Percentiles rank a stretch among this genome's conserved stretches.
Evolutionary conservation across 1,140 invertebrate genomes (phyloP).

Genomic region (Zaprionus nigranus): DNA sequence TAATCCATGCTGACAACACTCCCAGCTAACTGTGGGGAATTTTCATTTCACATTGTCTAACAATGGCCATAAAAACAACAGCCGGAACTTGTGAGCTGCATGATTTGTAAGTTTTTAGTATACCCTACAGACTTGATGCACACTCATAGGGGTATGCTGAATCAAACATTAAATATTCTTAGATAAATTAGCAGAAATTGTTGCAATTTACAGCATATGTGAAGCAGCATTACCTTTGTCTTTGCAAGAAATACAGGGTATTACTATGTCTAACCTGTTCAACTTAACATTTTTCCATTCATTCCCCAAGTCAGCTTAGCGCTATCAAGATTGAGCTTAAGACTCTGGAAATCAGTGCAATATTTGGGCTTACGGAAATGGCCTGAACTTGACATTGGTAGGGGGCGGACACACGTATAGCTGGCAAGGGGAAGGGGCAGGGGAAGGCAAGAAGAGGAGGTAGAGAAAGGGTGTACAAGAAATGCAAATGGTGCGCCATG

Average conservation of each 20-base stretch:
- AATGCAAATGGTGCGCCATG: slow-evolving; percentile 42
- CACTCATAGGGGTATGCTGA: neutral
- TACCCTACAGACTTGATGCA: neutral
- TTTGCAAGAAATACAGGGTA: slow-evolving; percentile 4
- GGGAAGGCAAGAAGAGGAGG: neutral
- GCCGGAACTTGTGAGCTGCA: slow-evolving; percentile 73
- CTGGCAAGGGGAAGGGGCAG: slow-evolving; percentile 37
- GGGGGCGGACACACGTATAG: slow-evolving; percentile 3
- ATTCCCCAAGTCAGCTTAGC: slow-evolving; percentile 22
- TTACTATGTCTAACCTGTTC: neutral
- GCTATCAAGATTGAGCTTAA: slow-evolving; percentile 37
- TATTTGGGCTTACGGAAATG: slow-evolving; percentile 56
- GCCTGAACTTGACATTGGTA: slow-evolving; percentile 75
- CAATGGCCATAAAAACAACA: slow-evolving; percentile 70
- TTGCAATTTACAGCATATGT: neutral
- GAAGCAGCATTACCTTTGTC: neutral
- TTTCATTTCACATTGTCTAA: slow-evolving; percentile 59
- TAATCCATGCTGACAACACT: slow-evolving; percentile 32
- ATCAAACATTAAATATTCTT: neutral
- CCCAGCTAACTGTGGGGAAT: slow-evolving; percentile 37
- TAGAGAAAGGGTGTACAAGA: slow-evolving; percentile 11
- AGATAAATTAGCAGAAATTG: neutral
- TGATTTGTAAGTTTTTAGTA: slow-evolving; percentile 72
- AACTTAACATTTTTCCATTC: neutral
- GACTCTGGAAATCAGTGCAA: slow-evolving; percentile 41